These are phyloP conservation scores for Halichondria panicea DNA, from an alignment of 37 sponge, comb jelly and placozoan species.

Conservation along the genomic window DNA sequence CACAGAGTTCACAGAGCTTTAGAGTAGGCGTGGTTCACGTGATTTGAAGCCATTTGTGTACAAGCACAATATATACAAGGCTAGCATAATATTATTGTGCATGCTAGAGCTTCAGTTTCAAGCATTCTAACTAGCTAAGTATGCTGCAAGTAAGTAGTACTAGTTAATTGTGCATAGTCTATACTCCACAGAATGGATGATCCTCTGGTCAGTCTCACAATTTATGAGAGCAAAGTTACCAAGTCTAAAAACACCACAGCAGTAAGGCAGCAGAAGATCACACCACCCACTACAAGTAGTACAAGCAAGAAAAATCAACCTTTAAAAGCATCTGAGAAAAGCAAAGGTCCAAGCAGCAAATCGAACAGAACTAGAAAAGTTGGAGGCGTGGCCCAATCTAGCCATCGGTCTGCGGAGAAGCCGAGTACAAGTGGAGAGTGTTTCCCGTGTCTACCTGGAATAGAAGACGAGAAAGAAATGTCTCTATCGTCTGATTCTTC, in stretches of 20 bases:
- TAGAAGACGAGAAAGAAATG: conserved; percentile 16
- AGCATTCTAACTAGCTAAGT: not conserved
- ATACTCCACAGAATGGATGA: conserved; percentile 43
- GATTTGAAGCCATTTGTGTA: too few relatives aligned
- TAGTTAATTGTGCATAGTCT: not conserved
- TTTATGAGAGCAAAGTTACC: conserved; percentile 11
- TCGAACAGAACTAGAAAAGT: not conserved
- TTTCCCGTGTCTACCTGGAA: conserved; percentile 57
- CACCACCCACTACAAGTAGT: not conserved
- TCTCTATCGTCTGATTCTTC: not conserved
- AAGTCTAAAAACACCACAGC: not conserved
- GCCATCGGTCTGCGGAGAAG: conserved; percentile 9
- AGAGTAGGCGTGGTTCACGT: too few relatives aligned
- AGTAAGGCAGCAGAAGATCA: not conserved
- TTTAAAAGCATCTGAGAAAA: not conserved
- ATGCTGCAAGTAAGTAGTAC: not conserved
- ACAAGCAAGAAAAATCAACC: not conserved
- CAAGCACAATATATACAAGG: too few relatives aligned
- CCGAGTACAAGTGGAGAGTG: conserved; percentile 24
- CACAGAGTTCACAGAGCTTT: too few relatives aligned
- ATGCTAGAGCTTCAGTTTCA: too few relatives aligned
- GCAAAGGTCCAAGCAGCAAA: not conserved
- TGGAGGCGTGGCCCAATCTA: not conserved
- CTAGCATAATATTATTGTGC: too few relatives aligned
- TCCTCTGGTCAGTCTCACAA: conserved; percentile 40